These are phyloP conservation scores for Eucidaris tribuloides DNA, from an alignment of 35 echinoderm and acorn worm species.

Conservation along the genomic window DNA sequence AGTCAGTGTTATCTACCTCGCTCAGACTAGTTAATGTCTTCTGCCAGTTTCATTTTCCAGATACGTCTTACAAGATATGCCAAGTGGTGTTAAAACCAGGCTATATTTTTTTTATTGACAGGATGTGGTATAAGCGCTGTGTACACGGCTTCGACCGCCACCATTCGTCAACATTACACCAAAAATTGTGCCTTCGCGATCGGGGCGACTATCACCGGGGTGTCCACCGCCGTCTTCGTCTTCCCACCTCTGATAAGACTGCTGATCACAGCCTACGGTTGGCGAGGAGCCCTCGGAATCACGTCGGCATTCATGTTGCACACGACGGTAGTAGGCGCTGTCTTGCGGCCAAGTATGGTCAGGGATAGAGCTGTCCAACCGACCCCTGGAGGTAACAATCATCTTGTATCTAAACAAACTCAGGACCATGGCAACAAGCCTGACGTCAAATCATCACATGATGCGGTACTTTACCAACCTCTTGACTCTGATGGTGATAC, in stretches of 20 bases:
- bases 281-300: constrained; percentile 50
- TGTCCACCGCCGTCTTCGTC: constrained; percentile 12
- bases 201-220: constrained; percentile 11
- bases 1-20: too few relatives aligned
- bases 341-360: constrained; percentile 13
- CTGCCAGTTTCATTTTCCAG: too few relatives aligned
- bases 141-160: neutral
- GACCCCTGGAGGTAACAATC: too few relatives aligned
- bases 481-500: too few relatives aligned
- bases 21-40: too few relatives aligned
- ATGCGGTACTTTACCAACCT: too few relatives aligned
- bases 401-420: too few relatives aligned
- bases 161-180: constrained; percentile 24
- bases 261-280: constrained; percentile 35
- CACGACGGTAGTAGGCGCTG: constrained; percentile 3
- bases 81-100: neutral
- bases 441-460: too few relatives aligned
- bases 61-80: neutral
- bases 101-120: neutral
- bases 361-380: neutral
- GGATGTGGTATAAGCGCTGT: neutral
- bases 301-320: constrained; percentile 11
- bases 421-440: too few relatives aligned
- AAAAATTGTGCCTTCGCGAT: constrained; percentile 35
- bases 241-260: constrained; percentile 24